A percentile compares a stretch with the other conserved stretches of the same genome.
Evolutionary conservation across 2,113 vertebrate genomes (phyloP).

Genomic region (Poeciliopsis occidentalis): DNA sequence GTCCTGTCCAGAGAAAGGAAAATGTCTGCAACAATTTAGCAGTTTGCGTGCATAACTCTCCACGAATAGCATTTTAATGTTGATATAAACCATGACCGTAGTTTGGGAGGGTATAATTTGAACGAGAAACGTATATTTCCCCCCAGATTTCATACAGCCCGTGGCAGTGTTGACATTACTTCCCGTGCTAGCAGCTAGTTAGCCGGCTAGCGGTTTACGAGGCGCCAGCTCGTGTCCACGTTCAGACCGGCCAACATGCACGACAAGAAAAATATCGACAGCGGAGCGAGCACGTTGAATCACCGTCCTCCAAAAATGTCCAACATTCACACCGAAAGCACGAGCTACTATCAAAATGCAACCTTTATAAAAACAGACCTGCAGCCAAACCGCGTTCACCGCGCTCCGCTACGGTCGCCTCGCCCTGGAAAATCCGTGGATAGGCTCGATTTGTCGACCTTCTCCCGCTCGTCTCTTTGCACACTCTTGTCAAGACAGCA

Average conservation of each 20-base stretch:
- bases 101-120: neutral
- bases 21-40: neutral
- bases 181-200: conserved; percentile 46
- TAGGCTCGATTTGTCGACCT: conserved; percentile 40
- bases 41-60: neutral
- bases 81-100: neutral
- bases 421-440: conserved; percentile 33
- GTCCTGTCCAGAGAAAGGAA: neutral
- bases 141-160: conserved; percentile 5
- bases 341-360: neutral
- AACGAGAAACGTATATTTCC: neutral
- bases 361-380: conserved; percentile 49
- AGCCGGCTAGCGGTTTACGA: conserved; percentile 34
- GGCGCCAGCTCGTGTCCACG: conserved; percentile 50
- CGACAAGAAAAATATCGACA: neutral
- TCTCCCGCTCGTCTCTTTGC: conserved; percentile 4
- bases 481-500: neutral
- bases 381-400: conserved; percentile 41
- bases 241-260: conserved; percentile 24
- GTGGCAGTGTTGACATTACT: conserved; percentile 19
- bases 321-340: neutral
- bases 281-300: neutral
- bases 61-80: neutral
- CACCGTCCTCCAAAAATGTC: neutral
- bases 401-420: conserved; percentile 35